A percentile compares a stretch with the other conserved stretches of the same genome.
Conservation (phyloP, 2,113 vertebrate species). For the Labrus mixtus region DNA sequence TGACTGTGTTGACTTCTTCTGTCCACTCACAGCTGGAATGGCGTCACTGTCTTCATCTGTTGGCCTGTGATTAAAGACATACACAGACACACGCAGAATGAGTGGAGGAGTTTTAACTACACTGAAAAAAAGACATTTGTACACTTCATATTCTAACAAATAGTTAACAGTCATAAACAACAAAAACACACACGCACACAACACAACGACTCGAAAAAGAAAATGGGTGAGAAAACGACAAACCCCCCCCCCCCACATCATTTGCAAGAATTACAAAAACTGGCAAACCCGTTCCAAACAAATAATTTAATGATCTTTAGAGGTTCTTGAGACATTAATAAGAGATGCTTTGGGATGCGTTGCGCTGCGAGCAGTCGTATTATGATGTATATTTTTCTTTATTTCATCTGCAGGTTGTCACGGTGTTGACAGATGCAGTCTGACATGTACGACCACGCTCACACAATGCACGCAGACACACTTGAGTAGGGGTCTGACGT, state of each 20-base stretch:
- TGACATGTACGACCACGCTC: slow-evolving; percentile 61
- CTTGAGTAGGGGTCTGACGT: slow-evolving; percentile 60
- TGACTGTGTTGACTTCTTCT: slow-evolving; percentile 51
- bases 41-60: slow-evolving; percentile 61
- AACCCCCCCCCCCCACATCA: no score
- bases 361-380: slow-evolving; percentile 5
- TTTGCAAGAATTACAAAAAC: no score
- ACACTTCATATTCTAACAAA: slow-evolving; percentile 1
- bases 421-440: slow-evolving; percentile 61
- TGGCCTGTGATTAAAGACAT: slow-evolving; percentile 69
- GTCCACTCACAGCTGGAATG: slow-evolving; percentile 72
- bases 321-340: not conserved
- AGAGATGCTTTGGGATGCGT: slow-evolving; percentile 9
- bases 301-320: not conserved
- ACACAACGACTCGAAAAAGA: slow-evolving; percentile 4
- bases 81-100: slow-evolving; percentile 40
- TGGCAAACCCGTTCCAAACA: not conserved
- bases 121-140: slow-evolving; percentile 38
- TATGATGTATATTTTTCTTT: slow-evolving; percentile 32
- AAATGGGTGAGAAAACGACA: not conserved
- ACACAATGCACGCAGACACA: slow-evolving; percentile 64
- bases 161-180: not conserved
- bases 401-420: slow-evolving; percentile 58
- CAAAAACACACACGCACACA: not conserved
- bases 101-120: slow-evolving; percentile 35